phyloP scores from a whole-genome alignment of 1,140 invertebrate genomes.

The Atta colombica region DNA sequence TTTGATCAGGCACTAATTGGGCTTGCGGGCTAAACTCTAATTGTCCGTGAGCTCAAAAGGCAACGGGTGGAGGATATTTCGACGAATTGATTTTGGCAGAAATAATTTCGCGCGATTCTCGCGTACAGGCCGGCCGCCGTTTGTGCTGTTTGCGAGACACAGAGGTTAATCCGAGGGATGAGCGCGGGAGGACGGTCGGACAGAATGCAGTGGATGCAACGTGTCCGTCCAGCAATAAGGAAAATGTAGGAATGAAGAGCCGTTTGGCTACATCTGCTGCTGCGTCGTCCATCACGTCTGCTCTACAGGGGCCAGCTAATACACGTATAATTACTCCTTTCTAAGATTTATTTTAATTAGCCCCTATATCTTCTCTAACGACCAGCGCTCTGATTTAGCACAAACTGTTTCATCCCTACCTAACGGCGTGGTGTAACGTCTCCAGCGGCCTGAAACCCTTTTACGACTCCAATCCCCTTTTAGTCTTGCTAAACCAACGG shows the following conservation, averaged over 20 bases:
- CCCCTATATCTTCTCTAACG: constrained; percentile 86
- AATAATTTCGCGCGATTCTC: constrained; percentile 62
- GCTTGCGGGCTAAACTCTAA: constrained; percentile 77
- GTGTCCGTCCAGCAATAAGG: constrained; percentile 84
- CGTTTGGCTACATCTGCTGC: constrained; percentile 86
- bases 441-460: constrained; percentile 48
- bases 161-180: constrained; percentile 50
- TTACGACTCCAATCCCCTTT: constrained; percentile 56
- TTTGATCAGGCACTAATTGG: constrained; percentile 78
- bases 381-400: constrained; percentile 84
- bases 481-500: constrained; percentile 33
- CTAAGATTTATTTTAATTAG: constrained; percentile 87
- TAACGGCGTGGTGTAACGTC: constrained; percentile 66
- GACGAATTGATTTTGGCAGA: constrained; percentile 70
- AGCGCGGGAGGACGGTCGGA: constrained; percentile 3
- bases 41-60: constrained; percentile 76
- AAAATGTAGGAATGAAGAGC: constrained; percentile 87
- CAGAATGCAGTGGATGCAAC: constrained; percentile 72
- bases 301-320: constrained; percentile 83
- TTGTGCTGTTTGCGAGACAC: constrained; percentile 39
- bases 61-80: constrained; percentile 69
- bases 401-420: constrained; percentile 81
- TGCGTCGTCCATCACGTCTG: constrained; percentile 84
- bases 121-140: constrained; percentile 31
- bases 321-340: constrained; percentile 87